Evolutionary conservation across 2,888 invertebrate species (phyloP).

Genomic region (Hirtodrosophila confusa): DNA sequence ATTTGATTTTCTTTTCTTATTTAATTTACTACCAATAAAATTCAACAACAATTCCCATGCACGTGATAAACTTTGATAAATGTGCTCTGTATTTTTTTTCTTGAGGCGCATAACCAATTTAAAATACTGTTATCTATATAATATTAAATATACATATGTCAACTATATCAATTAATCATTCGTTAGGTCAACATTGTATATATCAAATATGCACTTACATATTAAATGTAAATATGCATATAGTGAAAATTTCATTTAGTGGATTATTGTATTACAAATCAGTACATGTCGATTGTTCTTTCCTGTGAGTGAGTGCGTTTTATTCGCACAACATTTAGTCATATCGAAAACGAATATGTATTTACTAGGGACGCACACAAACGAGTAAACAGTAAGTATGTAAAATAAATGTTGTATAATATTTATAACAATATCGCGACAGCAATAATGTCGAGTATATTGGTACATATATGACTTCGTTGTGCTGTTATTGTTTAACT

Average conservation of each 20-base stretch:
- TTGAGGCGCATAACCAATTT: conserved; percentile 64
- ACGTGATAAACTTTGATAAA: conserved; percentile 64
- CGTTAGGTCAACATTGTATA: conserved; percentile 70
- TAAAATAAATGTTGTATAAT: conserved; percentile 51
- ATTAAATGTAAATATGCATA: conserved; percentile 20
- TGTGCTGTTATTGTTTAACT: conserved; percentile 35
- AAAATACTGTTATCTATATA: conserved; percentile 58
- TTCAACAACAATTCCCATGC: conserved; percentile 73
- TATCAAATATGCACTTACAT: conserved; percentile 46
- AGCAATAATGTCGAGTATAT: conserved; percentile 40
- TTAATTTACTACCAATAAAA: conserved; percentile 61
- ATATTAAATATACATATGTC: conserved; percentile 41
- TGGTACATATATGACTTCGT: conserved; percentile 55
- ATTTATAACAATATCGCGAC: conserved; percentile 46
- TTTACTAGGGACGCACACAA: conserved; percentile 31
- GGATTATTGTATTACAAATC: conserved; percentile 56
- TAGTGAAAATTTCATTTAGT: conserved; percentile 44
- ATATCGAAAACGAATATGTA: conserved; percentile 48
- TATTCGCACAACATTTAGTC: conserved; percentile 35
- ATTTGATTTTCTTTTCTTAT: conserved; percentile 37
- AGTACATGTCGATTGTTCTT: conserved; percentile 65
- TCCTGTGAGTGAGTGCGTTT: conserved; percentile 43
- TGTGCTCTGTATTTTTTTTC: conserved; percentile 41
- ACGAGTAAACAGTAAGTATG: conserved; percentile 42
- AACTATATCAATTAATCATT: conserved; percentile 55